Conservation (phyloP, 2,113 vertebrate species). For the Cheirogaleus medius region DNA sequence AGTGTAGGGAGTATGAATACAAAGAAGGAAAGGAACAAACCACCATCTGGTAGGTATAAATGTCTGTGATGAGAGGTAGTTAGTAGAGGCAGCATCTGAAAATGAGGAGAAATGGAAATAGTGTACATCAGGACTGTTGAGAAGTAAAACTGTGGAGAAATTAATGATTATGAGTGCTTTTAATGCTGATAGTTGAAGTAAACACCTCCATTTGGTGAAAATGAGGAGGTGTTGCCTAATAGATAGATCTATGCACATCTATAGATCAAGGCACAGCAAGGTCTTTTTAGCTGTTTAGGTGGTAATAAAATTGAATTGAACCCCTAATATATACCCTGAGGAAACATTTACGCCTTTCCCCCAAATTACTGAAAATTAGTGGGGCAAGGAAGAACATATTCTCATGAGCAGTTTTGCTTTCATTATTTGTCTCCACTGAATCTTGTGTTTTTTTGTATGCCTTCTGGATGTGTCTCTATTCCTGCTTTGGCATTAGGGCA, state of each 20-base stretch:
- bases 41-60: conserved; percentile 34
- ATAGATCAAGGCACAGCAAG: background rate
- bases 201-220: conserved; percentile 4
- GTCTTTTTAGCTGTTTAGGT: background rate
- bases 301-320: background rate
- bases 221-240: background rate
- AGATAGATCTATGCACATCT: background rate
- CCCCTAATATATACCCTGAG: background rate
- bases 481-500: background rate
- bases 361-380: background rate
- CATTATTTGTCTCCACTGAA: background rate
- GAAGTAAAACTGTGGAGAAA: background rate
- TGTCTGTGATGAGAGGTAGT: background rate
- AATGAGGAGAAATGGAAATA: background rate
- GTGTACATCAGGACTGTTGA: background rate
- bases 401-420: background rate
- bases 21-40: background rate
- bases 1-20: background rate
- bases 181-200: background rate
- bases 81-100: background rate
- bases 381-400: background rate
- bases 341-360: background rate
- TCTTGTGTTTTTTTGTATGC: background rate
- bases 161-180: background rate
- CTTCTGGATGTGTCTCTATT: background rate